phyloP scores from a whole-genome alignment of 2,113 vertebrate genomes.

The Haliaeetus leucogaster region DNA sequence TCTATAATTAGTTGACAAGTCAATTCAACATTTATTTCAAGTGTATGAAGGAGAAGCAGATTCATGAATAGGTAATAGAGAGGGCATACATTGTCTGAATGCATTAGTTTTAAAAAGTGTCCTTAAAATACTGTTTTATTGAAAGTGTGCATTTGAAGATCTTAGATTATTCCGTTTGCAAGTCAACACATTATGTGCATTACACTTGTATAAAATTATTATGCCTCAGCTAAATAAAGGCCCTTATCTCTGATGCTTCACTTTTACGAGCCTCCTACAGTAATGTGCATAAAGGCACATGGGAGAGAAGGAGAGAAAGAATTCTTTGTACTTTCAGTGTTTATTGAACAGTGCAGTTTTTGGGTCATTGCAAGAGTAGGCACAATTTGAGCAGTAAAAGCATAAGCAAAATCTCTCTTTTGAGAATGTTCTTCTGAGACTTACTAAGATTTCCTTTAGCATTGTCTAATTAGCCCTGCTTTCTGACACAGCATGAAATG shows the following conservation, averaged over 20 bases:
- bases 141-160: neutral
- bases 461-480: neutral
- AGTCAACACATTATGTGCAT: neutral
- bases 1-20: slow-evolving; percentile 13
- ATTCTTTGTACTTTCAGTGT: neutral
- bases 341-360: neutral
- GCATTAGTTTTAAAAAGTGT: neutral
- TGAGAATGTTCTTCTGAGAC: neutral
- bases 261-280: neutral
- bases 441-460: neutral
- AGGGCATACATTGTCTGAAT: neutral
- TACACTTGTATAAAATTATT: neutral
- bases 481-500: neutral
- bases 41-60: neutral
- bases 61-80: slow-evolving; percentile 10
- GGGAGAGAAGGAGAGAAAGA: neutral
- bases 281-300: neutral
- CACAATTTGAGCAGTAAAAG: neutral
- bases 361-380: neutral
- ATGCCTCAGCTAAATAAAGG: neutral
- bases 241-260: neutral
- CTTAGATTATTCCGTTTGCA: neutral
- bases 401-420: neutral
- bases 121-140: neutral
- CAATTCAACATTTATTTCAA: slow-evolving; percentile 32